Conservation (phyloP, 2,888 invertebrate species). For the Stictocephala bisonia region DNA sequence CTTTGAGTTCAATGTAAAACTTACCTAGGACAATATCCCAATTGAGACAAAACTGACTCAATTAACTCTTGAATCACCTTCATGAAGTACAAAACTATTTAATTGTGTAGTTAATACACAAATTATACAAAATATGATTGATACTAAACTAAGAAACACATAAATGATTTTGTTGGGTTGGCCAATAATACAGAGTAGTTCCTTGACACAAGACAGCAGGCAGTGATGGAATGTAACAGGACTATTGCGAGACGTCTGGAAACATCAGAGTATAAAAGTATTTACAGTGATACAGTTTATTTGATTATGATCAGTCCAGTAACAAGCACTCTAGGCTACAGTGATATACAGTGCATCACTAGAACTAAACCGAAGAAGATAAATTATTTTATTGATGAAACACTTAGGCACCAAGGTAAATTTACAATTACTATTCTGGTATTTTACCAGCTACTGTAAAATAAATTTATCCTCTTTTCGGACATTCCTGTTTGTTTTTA, state of each 20-base stretch:
- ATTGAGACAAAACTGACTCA: too few species aligned
- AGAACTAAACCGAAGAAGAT: constrained; percentile 10
- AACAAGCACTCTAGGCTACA: constrained; percentile 10
- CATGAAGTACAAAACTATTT: neutral
- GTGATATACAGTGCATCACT: neutral
- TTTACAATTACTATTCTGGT: constrained; percentile 8
- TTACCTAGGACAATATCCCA: too few species aligned
- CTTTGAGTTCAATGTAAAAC: neutral
- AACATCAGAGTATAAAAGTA: constrained; percentile 31
- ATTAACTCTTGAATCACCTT: too few species aligned
- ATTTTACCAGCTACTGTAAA: neutral
- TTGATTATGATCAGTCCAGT: constrained; percentile 36
- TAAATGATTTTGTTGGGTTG: neutral
- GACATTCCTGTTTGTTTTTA: neutral
- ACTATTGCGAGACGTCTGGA: constrained; percentile 2
- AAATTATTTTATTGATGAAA: constrained; percentile 20
- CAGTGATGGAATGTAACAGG: constrained; percentile 24
- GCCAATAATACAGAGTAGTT: neutral
- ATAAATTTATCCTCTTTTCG: constrained; percentile 22
- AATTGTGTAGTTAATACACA: neutral
- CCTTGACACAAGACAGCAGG: neutral
- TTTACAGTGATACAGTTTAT: constrained; percentile 5
- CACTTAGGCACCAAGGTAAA: constrained; percentile 1
- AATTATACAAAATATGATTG: neutral
- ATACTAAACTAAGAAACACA: constrained; percentile 13